Conservation (phyloP, 2,888 invertebrate genomes). For the Eubasilissa splendida region DNA sequence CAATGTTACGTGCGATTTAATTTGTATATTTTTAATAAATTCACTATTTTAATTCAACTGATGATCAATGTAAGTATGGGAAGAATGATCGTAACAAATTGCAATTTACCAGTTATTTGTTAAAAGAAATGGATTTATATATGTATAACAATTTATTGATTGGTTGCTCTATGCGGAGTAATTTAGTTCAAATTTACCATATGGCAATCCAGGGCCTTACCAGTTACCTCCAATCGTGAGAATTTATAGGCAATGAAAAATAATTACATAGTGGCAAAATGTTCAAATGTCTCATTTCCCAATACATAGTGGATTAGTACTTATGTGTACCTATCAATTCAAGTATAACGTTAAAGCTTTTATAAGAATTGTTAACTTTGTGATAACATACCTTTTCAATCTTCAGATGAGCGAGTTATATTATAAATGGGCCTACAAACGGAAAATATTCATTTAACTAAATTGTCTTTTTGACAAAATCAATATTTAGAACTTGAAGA, state of each 20-base stretch:
- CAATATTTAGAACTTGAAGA: too few relatives aligned
- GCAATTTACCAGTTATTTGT: conserved; percentile 22
- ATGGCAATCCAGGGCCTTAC: conserved; percentile 46
- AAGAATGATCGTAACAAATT: conserved; percentile 6
- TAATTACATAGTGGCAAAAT: conserved; percentile 9
- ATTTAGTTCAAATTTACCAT: conserved; percentile 44
- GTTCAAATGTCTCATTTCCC: not conserved
- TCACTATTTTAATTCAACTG: not conserved
- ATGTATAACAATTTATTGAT: conserved; percentile 9
- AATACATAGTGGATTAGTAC: not conserved
- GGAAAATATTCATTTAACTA: too few relatives aligned
- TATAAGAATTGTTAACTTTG: not conserved
- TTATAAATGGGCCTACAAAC: too few relatives aligned
- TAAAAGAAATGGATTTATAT: conserved; percentile 17
- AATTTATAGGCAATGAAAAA: conserved; percentile 16
- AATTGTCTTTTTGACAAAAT: too few relatives aligned
- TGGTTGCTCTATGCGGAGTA: not conserved
- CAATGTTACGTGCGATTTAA: conserved; percentile 24
- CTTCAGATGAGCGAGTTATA: too few relatives aligned
- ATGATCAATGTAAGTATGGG: conserved; percentile 1
- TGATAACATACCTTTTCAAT: too few relatives aligned
- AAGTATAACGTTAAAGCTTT: conserved; percentile 9
- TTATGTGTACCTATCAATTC: conserved; percentile 5
- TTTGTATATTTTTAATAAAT: conserved; percentile 31
- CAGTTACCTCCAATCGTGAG: conserved; percentile 41